phyloP scores from a whole-genome alignment of 1,140 invertebrate genomes.

The Anoplophora glabripennis region DNA sequence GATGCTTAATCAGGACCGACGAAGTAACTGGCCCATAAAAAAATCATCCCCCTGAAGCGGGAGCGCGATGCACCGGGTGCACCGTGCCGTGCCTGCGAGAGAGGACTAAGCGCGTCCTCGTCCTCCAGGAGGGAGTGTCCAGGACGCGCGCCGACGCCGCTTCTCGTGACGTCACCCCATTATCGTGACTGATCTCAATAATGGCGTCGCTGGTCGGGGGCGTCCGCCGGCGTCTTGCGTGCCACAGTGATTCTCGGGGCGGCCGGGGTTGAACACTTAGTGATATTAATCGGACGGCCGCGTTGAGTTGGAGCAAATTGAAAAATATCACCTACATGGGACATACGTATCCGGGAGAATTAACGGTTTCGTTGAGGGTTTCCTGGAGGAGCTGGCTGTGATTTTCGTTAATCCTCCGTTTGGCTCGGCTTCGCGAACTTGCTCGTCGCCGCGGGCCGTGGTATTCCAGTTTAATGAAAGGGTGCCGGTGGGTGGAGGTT shows the following conservation, averaged over 20 bases:
- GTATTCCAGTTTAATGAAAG: no score
- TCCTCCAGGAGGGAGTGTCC: constrained; percentile 33
- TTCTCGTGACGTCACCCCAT: constrained; percentile 41
- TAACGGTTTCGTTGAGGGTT: constrained; percentile 19
- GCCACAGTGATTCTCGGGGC: constrained; percentile 39
- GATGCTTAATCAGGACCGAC: no score
- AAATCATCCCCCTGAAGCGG: no score
- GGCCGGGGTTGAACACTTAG: constrained; percentile 40
- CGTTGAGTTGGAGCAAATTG: constrained; percentile 41
- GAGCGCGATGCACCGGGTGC: no score
- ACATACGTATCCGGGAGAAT: constrained; percentile 28
- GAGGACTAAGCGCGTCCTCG: constrained; percentile 1
- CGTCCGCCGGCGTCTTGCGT: constrained; percentile 10
- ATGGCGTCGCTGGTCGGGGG: constrained; percentile 36
- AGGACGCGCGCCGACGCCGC: constrained; percentile 37
- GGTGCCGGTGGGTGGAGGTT: no score
- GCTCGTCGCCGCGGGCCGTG: no score
- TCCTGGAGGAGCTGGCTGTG: constrained; percentile 4
- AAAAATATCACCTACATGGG: constrained; percentile 39
- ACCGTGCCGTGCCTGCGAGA: background rate
- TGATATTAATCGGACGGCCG: constrained; percentile 38
- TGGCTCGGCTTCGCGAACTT: background rate
- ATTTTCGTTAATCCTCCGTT: constrained; percentile 1
- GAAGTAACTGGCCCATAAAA: no score
- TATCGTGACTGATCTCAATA: constrained; percentile 39